These are phyloP conservation scores for Sebastes trivittatus DNA, from an alignment of 2,797 vertebrate genomes.

Conservation along the genomic window DNA sequence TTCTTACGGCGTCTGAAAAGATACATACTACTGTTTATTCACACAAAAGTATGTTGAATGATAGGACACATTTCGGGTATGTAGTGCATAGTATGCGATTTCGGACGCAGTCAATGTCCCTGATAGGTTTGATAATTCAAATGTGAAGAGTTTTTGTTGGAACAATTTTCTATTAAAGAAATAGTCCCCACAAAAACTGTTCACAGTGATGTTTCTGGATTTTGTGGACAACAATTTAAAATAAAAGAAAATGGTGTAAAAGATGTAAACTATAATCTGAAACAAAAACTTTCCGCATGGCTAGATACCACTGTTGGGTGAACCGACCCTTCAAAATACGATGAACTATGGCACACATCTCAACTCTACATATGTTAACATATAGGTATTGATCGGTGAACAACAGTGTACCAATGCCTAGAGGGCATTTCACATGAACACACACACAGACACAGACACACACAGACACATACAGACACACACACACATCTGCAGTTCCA, in stretches of 20 bases:
- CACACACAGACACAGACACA: not conserved
- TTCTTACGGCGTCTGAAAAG: too few relatives aligned
- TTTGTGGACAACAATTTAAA: not conserved
- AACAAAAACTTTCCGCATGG: not conserved
- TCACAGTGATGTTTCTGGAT: not conserved
- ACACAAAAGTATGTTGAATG: too few relatives aligned
- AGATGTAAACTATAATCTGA: not conserved
- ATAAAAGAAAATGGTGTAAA: not conserved
- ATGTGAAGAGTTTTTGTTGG: not conserved
- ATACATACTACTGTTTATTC: too few relatives aligned
- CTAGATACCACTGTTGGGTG: not conserved
- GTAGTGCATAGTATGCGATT: too few relatives aligned
- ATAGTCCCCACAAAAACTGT: not conserved
- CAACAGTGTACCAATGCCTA: not conserved
- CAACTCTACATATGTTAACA: slow-evolving; percentile 3
- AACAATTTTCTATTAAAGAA: not conserved
- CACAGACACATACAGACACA: not conserved
- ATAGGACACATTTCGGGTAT: too few relatives aligned
- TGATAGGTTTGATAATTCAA: not conserved
- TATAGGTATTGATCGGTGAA: slow-evolving; percentile 7
- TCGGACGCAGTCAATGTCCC: not conserved
- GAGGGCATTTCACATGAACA: slow-evolving; percentile 1
- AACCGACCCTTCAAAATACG: not conserved
- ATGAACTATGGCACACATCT: not conserved
- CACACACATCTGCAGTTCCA: slow-evolving; percentile 17